phyloP scores from a whole-genome alignment of 2,113 vertebrate species.

The Lathamus discolor region DNA sequence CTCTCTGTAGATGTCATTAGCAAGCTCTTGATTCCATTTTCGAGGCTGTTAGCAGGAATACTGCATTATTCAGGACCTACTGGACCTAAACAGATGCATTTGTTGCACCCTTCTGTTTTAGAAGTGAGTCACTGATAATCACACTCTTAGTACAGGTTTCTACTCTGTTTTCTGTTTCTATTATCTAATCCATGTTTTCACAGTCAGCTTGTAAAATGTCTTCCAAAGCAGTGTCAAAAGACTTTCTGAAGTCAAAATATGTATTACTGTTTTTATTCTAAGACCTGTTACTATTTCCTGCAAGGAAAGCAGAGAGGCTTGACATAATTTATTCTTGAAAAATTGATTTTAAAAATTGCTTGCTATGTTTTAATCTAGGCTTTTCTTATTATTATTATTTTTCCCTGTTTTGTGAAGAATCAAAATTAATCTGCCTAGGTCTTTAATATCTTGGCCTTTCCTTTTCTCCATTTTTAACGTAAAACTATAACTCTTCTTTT shows the following conservation, averaged over 20 bases:
- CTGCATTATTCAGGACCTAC: background rate
- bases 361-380: background rate
- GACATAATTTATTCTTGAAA: background rate
- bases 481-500: background rate
- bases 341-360: background rate
- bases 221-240: background rate
- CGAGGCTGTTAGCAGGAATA: background rate
- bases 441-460: background rate
- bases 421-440: background rate
- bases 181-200: background rate
- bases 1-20: constrained; percentile 8
- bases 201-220: background rate
- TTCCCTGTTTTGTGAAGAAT: background rate
- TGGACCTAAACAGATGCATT: constrained; percentile 3
- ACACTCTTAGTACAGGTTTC: background rate
- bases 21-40: background rate
- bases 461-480: background rate
- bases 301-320: background rate
- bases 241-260: background rate
- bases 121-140: background rate
- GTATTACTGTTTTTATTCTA: background rate
- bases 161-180: background rate
- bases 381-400: background rate
- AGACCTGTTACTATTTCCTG: background rate
- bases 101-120: background rate